Percentiles rank a stretch among this genome's conserved stretches.
These are phyloP conservation scores for Astropecten irregularis DNA, from an alignment of 53 echinoderm and acorn worm genomes.

Conservation along the genomic window DNA sequence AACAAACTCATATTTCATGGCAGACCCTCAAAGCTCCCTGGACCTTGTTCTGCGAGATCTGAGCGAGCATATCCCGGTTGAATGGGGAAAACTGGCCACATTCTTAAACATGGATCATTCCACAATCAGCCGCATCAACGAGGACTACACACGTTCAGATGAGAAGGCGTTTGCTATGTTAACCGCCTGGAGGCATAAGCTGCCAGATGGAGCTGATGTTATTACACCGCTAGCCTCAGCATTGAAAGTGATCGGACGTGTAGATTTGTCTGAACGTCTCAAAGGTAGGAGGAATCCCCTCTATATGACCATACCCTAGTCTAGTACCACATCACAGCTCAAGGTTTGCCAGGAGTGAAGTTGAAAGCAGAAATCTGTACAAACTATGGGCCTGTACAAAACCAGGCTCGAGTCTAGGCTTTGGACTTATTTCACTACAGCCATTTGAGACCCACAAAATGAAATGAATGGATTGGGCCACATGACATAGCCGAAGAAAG, in stretches of 20 bases:
- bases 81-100: constrained; percentile 1
- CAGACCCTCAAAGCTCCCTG: too few species aligned
- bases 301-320: too few species aligned
- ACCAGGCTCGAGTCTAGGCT: too few species aligned
- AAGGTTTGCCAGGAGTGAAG: too few species aligned
- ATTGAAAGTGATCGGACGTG: neutral
- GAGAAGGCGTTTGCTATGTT: constrained; percentile 11
- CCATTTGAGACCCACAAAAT: too few species aligned
- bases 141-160: neutral
- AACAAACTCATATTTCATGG: too few species aligned
- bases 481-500: too few species aligned
- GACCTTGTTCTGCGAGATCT: neutral
- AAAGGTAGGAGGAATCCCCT: constrained; percentile 28
- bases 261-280: constrained; percentile 7
- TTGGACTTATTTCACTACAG: too few species aligned
- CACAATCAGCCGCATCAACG: neutral
- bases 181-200: neutral
- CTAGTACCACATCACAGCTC: too few species aligned
- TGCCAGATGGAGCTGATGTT: neutral
- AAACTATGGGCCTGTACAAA: too few species aligned
- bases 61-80: neutral
- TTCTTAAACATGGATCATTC: neutral
- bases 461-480: too few species aligned
- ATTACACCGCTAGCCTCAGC: neutral
- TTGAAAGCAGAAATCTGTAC: too few species aligned